Evolutionary conservation across 2,797 vertebrate genomes (phyloP).

Genomic region (Gila robusta): DNA sequence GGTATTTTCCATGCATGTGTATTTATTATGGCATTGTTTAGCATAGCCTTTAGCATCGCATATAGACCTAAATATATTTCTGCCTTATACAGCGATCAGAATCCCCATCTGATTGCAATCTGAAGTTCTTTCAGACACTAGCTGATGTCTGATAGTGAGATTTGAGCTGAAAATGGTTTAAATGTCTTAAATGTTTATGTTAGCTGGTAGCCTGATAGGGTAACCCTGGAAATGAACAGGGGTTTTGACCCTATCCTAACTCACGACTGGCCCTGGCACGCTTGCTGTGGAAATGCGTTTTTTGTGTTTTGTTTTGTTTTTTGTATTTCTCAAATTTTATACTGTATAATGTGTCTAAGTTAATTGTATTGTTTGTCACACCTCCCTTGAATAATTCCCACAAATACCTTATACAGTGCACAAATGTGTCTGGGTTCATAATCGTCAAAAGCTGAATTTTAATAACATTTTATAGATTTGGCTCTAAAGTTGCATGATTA

Average conservation of each 20-base stretch:
- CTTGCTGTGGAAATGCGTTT: neutral
- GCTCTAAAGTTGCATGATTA: slow-evolving; percentile 34
- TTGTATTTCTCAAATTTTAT: neutral
- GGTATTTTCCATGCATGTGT: neutral
- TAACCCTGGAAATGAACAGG: neutral
- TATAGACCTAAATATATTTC: neutral
- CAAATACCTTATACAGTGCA: slow-evolving; percentile 5
- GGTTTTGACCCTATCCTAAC: neutral
- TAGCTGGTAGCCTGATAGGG: no score
- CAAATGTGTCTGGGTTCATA: slow-evolving; percentile 3
- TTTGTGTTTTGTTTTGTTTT: neutral
- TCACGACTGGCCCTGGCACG: neutral
- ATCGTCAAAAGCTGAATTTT: slow-evolving; percentile 8
- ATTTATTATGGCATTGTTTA: neutral
- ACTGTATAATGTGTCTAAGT: neutral
- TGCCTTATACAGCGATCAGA: neutral
- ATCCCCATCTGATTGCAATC: neutral
- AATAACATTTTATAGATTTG: slow-evolving; percentile 44
- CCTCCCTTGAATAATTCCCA: slow-evolving; percentile 20
- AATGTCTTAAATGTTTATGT: neutral
- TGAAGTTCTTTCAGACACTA: neutral
- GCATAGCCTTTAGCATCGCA: neutral
- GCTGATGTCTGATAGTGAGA: neutral
- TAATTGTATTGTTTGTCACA: slow-evolving; percentile 16
- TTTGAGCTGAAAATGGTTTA: neutral